These are phyloP conservation scores for Galendromus occidentalis DNA, from an alignment of 1,140 invertebrate genomes.

Conservation along the genomic window DNA sequence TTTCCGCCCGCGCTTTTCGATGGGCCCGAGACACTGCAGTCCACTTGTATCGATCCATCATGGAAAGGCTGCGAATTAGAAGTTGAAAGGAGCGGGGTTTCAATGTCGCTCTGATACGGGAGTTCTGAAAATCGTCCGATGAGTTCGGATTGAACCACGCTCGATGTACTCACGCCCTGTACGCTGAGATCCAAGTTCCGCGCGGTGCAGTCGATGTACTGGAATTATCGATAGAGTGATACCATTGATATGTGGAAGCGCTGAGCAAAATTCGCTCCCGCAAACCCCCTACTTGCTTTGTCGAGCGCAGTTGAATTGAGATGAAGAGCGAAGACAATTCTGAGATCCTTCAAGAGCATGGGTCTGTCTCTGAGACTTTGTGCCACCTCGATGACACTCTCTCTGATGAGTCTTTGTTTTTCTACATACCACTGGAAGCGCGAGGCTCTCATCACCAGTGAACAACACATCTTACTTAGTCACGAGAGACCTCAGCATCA, in stretches of 20 bases:
- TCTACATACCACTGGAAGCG: neutral
- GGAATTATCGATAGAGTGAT: neutral
- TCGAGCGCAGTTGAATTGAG: neutral
- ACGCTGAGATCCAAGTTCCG: neutral
- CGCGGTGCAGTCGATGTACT: neutral
- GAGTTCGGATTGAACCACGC: neutral
- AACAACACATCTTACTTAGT: neutral
- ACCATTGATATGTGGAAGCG: no score
- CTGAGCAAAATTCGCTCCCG: no score
- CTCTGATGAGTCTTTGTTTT: neutral
- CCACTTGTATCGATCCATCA: neutral
- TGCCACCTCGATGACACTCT: neutral
- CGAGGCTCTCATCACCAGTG: neutral
- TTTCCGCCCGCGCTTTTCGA: neutral
- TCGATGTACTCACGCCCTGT: neutral
- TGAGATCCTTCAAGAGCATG: neutral
- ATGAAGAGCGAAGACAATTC: neutral
- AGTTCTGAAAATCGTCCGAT: no score
- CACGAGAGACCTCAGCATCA: neutral
- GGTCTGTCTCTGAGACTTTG: neutral
- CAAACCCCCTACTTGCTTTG: neutral
- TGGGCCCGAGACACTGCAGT: neutral
- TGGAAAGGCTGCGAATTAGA: neutral
- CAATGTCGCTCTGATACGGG: no score
- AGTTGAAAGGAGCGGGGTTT: no score